A percentile compares a stretch with the other conserved stretches of the same genome.
These are phyloP conservation scores for Volucella bombylans DNA, from an alignment of 2,888 invertebrate genomes.

Conservation along the genomic window DNA sequence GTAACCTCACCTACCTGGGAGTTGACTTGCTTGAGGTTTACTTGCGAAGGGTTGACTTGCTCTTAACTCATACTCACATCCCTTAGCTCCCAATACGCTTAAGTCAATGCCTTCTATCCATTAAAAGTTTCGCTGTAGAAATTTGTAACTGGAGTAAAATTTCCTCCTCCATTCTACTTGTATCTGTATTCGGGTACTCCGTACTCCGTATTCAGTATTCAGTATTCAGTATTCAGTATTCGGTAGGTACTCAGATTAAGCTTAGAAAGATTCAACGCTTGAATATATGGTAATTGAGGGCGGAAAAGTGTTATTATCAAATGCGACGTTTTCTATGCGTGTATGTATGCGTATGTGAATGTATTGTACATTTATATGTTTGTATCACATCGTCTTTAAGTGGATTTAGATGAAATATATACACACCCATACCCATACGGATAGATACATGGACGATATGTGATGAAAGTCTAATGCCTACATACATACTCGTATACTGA, in stretches of 20 bases:
- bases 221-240: too few relatives aligned
- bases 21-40: conserved; percentile 14
- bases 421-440: neutral
- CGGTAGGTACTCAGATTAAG: conserved; percentile 56
- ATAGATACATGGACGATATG: conserved; percentile 22
- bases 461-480: conserved; percentile 64
- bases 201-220: too few relatives aligned
- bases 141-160: conserved; percentile 60
- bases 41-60: conserved; percentile 26
- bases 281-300: conserved; percentile 67
- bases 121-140: conserved; percentile 63
- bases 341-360: conserved; percentile 12
- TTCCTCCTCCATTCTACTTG: conserved; percentile 34
- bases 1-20: conserved; percentile 15
- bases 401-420: conserved; percentile 38
- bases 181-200: too few relatives aligned
- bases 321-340: conserved; percentile 34
- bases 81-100: neutral
- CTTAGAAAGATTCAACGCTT: conserved; percentile 57
- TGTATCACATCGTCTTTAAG: conserved; percentile 7
- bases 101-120: conserved; percentile 44
- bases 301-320: conserved; percentile 58
- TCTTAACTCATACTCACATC: conserved; percentile 15
- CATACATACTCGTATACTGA: conserved; percentile 1
- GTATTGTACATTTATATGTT: too few relatives aligned